A percentile compares a stretch with the other conserved stretches of the same genome.
phyloP scores from a whole-genome alignment of 1,140 invertebrate genomes.

The Drosophila seguyi region DNA sequence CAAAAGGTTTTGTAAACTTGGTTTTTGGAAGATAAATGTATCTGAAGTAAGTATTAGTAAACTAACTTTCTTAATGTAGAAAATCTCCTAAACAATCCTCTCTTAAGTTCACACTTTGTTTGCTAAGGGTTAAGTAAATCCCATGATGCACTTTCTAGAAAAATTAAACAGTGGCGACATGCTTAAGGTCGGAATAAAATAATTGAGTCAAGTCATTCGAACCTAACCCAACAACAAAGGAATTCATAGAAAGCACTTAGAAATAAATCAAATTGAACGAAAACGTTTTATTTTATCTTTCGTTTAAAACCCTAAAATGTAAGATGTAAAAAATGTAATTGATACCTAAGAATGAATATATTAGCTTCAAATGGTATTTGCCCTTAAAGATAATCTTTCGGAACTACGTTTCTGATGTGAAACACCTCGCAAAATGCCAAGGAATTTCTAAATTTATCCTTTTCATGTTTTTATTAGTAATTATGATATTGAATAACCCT shows the following conservation, averaged over 20 bases:
- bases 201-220: background rate
- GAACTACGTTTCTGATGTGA: too few relatives aligned
- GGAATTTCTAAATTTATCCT: background rate
- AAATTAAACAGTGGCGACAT: background rate
- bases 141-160: background rate
- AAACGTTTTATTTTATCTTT: background rate
- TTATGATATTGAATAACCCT: slow-evolving; percentile 6
- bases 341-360: background rate
- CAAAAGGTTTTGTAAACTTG: background rate
- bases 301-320: too few relatives aligned
- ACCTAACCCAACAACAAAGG: background rate
- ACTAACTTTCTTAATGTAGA: too few relatives aligned
- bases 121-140: too few relatives aligned
- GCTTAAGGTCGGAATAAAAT: background rate
- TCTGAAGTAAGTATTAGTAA: too few relatives aligned
- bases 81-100: background rate
- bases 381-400: too few relatives aligned
- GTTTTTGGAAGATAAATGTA: background rate
- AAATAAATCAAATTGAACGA: background rate
- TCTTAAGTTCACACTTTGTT: too few relatives aligned
- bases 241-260: background rate
- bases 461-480: background rate
- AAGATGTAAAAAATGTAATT: background rate
- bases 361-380: background rate
- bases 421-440: too few relatives aligned